Evolutionary conservation across 2,797 vertebrate genomes (phyloP).

Genomic region (Brachymystax lenok): DNA sequence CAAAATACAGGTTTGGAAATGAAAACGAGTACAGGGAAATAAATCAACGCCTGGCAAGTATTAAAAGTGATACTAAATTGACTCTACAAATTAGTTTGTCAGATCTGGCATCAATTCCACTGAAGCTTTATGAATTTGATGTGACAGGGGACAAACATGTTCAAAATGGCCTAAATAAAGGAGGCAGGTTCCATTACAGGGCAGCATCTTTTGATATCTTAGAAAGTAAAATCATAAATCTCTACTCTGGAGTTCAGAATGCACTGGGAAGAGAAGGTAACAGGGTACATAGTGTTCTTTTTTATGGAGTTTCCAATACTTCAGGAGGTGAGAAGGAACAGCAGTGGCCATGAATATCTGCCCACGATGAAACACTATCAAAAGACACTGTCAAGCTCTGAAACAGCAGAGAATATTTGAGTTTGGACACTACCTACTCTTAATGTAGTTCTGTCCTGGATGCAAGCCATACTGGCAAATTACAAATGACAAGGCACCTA

Average conservation of each 20-base stretch:
- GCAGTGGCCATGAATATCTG: neutral
- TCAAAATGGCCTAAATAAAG: neutral
- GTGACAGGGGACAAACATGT: neutral
- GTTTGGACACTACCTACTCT: neutral
- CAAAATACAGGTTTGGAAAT: neutral
- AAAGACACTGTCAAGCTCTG: neutral
- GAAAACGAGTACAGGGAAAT: neutral
- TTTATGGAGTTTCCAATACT: neutral
- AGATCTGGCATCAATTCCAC: neutral
- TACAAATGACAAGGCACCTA: neutral
- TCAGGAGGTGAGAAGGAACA: neutral
- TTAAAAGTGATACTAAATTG: neutral
- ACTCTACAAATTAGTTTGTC: neutral
- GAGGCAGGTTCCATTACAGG: neutral
- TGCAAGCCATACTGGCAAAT: neutral
- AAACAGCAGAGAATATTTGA: neutral
- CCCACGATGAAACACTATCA: neutral
- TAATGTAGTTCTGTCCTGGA: neutral
- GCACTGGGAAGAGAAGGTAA: neutral
- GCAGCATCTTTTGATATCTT: neutral
- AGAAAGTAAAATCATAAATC: too few relatives aligned
- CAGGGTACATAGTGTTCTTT: neutral
- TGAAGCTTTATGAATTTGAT: conserved; percentile 5
- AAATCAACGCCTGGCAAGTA: neutral
- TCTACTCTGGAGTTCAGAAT: too few relatives aligned